These are phyloP conservation scores for Zelostemma sp. DNA, from an alignment of 1,140 invertebrate genomes.

Conservation along the genomic window DNA sequence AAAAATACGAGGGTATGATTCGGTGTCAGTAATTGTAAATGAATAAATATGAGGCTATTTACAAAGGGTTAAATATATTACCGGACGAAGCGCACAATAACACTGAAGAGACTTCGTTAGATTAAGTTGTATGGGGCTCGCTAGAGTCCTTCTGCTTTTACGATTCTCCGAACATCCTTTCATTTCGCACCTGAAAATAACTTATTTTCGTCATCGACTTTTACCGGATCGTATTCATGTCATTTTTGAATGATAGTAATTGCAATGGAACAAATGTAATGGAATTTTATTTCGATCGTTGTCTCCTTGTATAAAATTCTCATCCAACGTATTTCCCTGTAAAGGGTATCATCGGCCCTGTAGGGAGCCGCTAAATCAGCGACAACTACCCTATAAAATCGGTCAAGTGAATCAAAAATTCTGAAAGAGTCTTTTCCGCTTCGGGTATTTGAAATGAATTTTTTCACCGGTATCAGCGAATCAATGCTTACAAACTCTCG, in stretches of 20 bases:
- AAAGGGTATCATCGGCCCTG: constrained; percentile 33
- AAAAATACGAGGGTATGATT: constrained; percentile 40
- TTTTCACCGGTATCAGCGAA: constrained; percentile 43
- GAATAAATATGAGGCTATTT: constrained; percentile 50
- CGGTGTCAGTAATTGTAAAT: constrained; percentile 51
- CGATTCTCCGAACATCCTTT: constrained; percentile 39
- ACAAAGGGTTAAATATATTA: constrained; percentile 41
- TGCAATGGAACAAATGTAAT: too few species aligned
- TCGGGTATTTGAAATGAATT: constrained; percentile 51
- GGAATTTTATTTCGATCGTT: constrained; percentile 40
- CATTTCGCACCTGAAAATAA: constrained; percentile 41
- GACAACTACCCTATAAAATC: constrained; percentile 43
- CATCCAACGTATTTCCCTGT: constrained; percentile 25
- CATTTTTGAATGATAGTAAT: too few species aligned
- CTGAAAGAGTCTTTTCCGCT: constrained; percentile 44
- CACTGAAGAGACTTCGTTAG: constrained; percentile 35
- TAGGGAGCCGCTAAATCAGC: constrained; percentile 36
- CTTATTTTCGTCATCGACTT: background rate
- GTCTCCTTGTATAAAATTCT: constrained; percentile 17
- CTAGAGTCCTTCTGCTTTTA: constrained; percentile 35
- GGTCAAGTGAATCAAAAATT: constrained; percentile 49
- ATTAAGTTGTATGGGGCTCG: constrained; percentile 46
- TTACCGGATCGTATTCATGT: too few species aligned
- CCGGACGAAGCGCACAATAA: constrained; percentile 44
- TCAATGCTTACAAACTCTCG: constrained; percentile 43